These are phyloP conservation scores for Sardinella longiceps DNA, from an alignment of 2,797 vertebrate genomes.

Conservation along the genomic window DNA sequence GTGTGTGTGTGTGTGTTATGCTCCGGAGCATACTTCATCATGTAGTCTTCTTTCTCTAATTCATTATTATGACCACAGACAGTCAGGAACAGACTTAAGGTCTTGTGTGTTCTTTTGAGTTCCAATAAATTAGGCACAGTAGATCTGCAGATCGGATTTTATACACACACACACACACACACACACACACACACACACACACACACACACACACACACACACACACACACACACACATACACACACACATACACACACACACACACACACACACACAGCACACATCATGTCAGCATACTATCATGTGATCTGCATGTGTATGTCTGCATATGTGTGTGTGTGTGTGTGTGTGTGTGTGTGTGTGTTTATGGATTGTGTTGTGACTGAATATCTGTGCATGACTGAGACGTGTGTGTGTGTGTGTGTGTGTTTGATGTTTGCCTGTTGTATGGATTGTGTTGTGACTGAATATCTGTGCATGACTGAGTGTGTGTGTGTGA, in stretches of 20 bases:
- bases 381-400: background rate
- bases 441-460: background rate
- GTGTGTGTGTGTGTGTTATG: background rate
- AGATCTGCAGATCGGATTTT: no score
- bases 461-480: background rate
- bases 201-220: background rate
- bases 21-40: no score
- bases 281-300: background rate
- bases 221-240: background rate
- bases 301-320: background rate
- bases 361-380: background rate
- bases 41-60: no score
- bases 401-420: no score
- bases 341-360: conserved; percentile 2
- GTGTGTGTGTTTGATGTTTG: background rate
- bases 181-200: no score
- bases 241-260: background rate
- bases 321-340: background rate
- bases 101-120: conserved; percentile 3
- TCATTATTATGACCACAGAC: no score
- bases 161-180: no score
- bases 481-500: background rate
- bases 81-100: background rate
- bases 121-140: conserved; percentile 6
- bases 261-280: background rate